These are phyloP conservation scores for Cuculus canorus DNA, from an alignment of 2,797 vertebrate species.

Conservation along the genomic window DNA sequence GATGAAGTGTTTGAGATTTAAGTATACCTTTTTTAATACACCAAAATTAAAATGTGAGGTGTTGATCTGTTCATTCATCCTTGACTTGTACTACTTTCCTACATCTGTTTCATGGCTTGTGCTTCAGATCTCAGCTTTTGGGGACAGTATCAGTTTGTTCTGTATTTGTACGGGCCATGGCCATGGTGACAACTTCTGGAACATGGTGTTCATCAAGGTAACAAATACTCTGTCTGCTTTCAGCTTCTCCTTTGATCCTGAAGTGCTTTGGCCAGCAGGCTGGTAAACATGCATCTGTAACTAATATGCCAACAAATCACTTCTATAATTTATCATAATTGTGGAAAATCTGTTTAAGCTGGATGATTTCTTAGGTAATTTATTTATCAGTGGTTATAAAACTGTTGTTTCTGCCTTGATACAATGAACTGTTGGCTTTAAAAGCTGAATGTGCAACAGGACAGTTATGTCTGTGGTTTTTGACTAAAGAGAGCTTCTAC, in stretches of 20 bases:
- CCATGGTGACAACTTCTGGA: not conserved
- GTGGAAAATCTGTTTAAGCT: constrained; percentile 7
- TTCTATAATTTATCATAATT: not conserved
- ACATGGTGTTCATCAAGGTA: not conserved
- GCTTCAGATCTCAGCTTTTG: not conserved
- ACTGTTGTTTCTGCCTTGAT: not conserved
- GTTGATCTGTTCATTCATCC: not conserved
- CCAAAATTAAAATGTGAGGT: not conserved
- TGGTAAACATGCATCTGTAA: not conserved
- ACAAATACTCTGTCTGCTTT: not conserved
- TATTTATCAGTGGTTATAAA: not conserved
- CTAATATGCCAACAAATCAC: not conserved
- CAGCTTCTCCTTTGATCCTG: constrained; percentile 30
- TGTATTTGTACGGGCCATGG: not conserved
- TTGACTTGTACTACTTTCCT: not conserved
- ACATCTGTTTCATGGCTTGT: not conserved
- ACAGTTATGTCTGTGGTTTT: not conserved
- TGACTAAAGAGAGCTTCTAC: not conserved
- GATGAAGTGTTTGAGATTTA: constrained; percentile 13
- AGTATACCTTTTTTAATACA: constrained; percentile 32
- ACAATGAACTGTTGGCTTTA: not conserved
- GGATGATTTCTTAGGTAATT: constrained; percentile 19
- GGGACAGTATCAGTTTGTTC: constrained; percentile 7
- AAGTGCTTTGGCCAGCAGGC: constrained; percentile 15
- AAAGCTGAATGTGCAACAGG: not conserved